phyloP scores from a whole-genome alignment of 2,888 invertebrate species.

The Smittia sp. region DNA sequence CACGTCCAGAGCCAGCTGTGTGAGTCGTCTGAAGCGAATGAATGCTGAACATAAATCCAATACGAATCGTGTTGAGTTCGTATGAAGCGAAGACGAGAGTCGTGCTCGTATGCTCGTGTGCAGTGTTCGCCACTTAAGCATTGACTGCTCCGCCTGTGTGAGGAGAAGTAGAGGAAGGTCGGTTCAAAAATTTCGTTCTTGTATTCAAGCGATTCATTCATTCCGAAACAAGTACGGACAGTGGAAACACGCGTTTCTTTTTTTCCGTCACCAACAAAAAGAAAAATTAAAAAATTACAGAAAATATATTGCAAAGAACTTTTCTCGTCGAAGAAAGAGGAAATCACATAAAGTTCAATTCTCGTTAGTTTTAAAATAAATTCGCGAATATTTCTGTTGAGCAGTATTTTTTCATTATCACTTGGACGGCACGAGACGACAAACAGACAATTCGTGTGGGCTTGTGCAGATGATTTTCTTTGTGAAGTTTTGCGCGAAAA shows the following conservation, averaged over 20 bases:
- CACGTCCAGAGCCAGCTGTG: neutral
- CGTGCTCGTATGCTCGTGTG: neutral
- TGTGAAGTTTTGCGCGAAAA: neutral
- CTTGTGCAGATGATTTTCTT: neutral
- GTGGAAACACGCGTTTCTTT: slow-evolving; percentile 45
- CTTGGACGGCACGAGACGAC: slow-evolving; percentile 7
- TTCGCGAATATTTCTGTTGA: neutral
- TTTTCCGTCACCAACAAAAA: slow-evolving; percentile 39
- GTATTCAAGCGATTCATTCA: slow-evolving; percentile 46
- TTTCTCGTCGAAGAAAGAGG: neutral
- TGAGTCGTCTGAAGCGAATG: neutral
- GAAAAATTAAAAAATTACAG: slow-evolving; percentile 29
- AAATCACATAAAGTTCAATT: slow-evolving; percentile 26
- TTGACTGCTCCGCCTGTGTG: neutral
- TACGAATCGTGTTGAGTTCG: neutral
- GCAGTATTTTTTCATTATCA: slow-evolving; percentile 18
- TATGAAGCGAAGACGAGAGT: neutral
- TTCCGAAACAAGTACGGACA: slow-evolving; percentile 48
- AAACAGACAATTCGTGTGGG: neutral
- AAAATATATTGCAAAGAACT: slow-evolving; percentile 23
- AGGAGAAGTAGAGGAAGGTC: slow-evolving; percentile 46
- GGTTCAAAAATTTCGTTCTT: slow-evolving; percentile 42
- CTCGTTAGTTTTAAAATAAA: slow-evolving; percentile 30
- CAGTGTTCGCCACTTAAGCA: neutral
- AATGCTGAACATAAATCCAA: slow-evolving; percentile 1